A percentile compares a stretch with the other conserved stretches of the same genome.
Conservation (phyloP, 2,888 invertebrate species). For the Aphrophora alni region DNA sequence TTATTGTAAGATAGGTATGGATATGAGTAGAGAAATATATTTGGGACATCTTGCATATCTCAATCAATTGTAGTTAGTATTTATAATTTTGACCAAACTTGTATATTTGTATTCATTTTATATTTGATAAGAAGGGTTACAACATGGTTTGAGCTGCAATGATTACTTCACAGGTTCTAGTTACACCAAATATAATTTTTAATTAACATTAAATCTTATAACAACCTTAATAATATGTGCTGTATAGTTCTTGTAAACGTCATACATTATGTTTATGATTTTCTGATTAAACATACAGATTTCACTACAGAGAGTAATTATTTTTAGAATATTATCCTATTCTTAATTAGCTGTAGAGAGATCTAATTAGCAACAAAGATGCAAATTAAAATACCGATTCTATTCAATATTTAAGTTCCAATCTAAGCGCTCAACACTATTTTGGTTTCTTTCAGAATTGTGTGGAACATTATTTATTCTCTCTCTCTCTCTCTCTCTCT, state of each 20-base stretch:
- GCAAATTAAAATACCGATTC: too few relatives aligned
- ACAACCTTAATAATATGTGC: background rate
- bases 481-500: too few relatives aligned
- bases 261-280: background rate
- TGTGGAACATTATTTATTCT: too few relatives aligned
- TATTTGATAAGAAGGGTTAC: background rate
- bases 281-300: background rate
- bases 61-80: background rate
- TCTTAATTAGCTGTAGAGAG: too few relatives aligned
- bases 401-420: too few relatives aligned
- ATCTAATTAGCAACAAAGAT: too few relatives aligned
- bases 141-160: background rate
- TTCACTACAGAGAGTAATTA: background rate
- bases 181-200: conserved; percentile 6
- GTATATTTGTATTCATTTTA: background rate
- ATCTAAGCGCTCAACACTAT: too few relatives aligned
- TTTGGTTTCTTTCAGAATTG: too few relatives aligned
- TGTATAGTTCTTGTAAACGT: background rate
- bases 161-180: background rate
- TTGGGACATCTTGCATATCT: conserved; percentile 2
- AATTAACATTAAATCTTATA: background rate
- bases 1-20: background rate
- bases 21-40: background rate
- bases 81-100: background rate
- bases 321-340: too few relatives aligned